A percentile compares a stretch with the other conserved stretches of the same genome.
Conservation (phyloP, 2,113 vertebrate species). For the Crotalus horridus region DNA sequence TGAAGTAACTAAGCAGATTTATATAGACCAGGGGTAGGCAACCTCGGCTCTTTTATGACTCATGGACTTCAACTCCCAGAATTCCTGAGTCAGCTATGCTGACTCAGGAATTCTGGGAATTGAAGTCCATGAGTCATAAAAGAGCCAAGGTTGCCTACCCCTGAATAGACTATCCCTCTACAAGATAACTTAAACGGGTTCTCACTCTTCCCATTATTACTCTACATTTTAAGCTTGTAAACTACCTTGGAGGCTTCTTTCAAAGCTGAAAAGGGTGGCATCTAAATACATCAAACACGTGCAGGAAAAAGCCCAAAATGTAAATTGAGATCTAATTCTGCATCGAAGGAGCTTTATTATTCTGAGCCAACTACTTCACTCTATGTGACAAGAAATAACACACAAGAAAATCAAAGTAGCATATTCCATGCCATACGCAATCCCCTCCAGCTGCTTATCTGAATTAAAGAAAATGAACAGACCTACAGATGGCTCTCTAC, state of each 20-base stretch:
- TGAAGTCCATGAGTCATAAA: too few species aligned
- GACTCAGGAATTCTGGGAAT: too few species aligned
- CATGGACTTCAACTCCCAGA: too few species aligned
- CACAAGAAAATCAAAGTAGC: constrained; percentile 29
- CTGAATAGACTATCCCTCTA: not conserved
- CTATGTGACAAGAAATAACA: constrained; percentile 35
- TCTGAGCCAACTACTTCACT: not conserved
- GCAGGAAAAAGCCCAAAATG: not conserved
- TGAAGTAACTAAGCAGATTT: not conserved
- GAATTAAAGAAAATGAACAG: constrained; percentile 60
- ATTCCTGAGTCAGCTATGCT: too few species aligned
- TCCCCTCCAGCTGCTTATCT: constrained; percentile 72
- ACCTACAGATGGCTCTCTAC: constrained; percentile 70
- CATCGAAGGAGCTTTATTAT: not conserved
- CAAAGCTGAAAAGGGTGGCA: not conserved
- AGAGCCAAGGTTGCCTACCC: too few species aligned
- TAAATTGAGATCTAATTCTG: not conserved
- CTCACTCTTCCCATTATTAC: not conserved
- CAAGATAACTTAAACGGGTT: not conserved
- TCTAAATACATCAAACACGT: not conserved
- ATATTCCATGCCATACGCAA: constrained; percentile 70
- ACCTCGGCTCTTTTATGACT: too few species aligned
- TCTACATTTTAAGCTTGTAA: not conserved
- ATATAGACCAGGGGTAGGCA: not conserved
- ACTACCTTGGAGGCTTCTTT: not conserved